A percentile compares a stretch with the other conserved stretches of the same genome.
Conservation (phyloP, 2,888 invertebrate species). For the Creontiades dilutus region DNA sequence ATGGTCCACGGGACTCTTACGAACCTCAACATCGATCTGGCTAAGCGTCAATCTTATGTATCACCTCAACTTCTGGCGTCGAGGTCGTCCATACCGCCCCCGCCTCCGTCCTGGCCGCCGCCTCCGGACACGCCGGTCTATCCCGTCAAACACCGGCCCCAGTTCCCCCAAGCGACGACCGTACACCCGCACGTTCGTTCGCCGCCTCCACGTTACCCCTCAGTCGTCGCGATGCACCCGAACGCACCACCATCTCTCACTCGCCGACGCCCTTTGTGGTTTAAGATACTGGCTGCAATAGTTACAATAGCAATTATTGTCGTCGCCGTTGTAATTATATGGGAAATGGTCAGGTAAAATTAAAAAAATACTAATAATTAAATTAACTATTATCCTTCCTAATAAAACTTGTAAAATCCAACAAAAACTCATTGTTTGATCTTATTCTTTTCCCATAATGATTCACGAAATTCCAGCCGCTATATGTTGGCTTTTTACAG, state of each 20-base stretch:
- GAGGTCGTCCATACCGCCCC: background rate
- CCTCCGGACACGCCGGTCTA: background rate
- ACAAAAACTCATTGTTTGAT: too few relatives aligned
- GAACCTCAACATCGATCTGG: background rate
- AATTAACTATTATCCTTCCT: too few relatives aligned
- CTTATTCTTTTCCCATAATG: too few relatives aligned
- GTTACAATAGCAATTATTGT: background rate
- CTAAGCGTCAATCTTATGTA: background rate
- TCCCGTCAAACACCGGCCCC: background rate
- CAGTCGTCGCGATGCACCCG: background rate
- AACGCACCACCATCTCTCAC: background rate
- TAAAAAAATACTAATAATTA: too few relatives aligned
- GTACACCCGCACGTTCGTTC: background rate
- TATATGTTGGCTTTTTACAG: too few relatives aligned
- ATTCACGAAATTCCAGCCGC: too few relatives aligned
- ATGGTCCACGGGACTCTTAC: background rate
- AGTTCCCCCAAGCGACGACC: background rate
- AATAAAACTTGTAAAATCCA: too few relatives aligned
- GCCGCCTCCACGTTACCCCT: background rate
- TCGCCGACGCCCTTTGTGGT: background rate
- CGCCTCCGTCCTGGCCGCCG: background rate
- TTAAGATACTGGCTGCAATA: background rate
- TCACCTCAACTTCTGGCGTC: background rate
- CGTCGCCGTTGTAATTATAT: background rate
- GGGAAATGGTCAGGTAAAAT: background rate